Evolutionary conservation across 2,113 vertebrate species (phyloP), one percentile per base, ranked within the genome.

Genomic region (Aleadryas rufinucha): DNA sequence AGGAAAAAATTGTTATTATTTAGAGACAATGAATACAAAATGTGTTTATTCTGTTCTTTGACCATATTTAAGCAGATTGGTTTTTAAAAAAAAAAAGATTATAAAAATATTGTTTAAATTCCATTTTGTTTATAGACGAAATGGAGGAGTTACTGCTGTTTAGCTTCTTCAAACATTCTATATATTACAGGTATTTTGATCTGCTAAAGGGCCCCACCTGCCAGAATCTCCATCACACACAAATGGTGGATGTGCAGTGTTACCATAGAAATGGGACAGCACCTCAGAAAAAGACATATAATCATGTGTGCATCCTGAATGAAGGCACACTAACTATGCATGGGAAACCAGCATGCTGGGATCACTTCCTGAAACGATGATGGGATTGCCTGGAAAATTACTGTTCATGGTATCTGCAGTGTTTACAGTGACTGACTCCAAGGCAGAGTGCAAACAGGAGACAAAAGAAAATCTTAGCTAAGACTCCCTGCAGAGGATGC

Each of bases 221-320:
- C 52, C 44, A 91, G 69, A 77, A 94, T 59, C 65, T 90, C 85
- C 74, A 89, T 87, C 74, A 69, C 20, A 44, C 30, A 83, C 63
- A 94, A 92, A 89, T 56, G 31, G 60, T 8, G 84, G 61, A 65
- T 41, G 30, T 20, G 37, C 41, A 56, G 45, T 54, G 89, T 97
- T 95, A 64, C 93, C 90, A 94, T 70, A 96, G 94, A 95, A 95
- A 97, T 95, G 88, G n/a, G 68, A 33, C 41, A 74, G 64, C 85
- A 83, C 9, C 53, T 49, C 41, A 85, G 90, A 79, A 75, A 80
- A 37, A 96, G 45, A 23, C 28, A 37, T n/a, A 75, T 86, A 94
- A 94, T 95, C 70, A 65, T 28, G 54, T 56, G 66, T 66, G 33
- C 53, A 21, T 30, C 79, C 84, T 66, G 80, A 81, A 59, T 24